These are phyloP conservation scores for Geophilus truncorum DNA, from an alignment of 2,888 invertebrate species.

Conservation along the genomic window DNA sequence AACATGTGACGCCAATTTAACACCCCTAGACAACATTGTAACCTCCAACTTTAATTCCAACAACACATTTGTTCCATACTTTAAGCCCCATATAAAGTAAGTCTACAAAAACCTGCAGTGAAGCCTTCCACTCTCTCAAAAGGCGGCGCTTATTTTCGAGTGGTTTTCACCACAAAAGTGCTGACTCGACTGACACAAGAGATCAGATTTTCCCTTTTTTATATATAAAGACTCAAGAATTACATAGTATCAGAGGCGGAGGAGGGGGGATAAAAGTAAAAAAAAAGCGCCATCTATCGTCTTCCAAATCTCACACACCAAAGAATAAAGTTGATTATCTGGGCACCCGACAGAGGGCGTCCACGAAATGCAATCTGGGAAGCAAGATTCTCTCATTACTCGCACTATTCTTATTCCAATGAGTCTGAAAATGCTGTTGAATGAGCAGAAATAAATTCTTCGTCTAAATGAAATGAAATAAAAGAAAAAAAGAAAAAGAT, in stretches of 20 bases:
- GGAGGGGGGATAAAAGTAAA: neutral
- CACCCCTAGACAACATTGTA: neutral
- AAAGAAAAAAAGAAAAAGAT: no score
- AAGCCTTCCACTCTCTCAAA: neutral
- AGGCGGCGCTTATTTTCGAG: neutral
- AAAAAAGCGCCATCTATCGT: no score
- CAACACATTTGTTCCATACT: no score
- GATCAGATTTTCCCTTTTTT: no score
- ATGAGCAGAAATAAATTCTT: neutral
- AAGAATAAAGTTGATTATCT: neutral
- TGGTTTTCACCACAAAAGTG: neutral
- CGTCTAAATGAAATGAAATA: neutral
- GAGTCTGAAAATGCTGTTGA: neutral
- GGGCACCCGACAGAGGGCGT: neutral
- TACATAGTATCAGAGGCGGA: no score
- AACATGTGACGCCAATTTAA: neutral
- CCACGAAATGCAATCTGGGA: neutral
- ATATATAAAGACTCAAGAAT: no score
- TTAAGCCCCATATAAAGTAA: neutral
- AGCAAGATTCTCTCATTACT: neutral
- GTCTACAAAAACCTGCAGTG: neutral
- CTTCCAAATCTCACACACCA: neutral
- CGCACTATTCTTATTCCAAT: constrained; percentile 2
- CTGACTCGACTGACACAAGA: neutral
- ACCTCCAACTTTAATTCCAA: no score